These are phyloP conservation scores for Hippoglossus stenolepis DNA, from an alignment of 2,113 vertebrate species.

Conservation along the genomic window DNA sequence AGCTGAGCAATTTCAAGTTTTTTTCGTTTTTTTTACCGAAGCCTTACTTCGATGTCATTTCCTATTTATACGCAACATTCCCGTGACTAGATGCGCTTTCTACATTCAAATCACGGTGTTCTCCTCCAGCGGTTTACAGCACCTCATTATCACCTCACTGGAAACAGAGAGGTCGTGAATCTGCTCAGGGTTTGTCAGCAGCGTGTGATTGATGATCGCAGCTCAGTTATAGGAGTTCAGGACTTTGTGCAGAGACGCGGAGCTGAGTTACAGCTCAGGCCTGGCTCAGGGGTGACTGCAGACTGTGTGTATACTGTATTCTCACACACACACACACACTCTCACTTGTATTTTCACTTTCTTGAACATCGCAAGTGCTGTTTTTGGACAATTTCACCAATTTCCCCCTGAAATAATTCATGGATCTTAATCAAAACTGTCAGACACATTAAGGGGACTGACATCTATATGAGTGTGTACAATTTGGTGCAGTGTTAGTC, in stretches of 20 bases:
- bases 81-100: background rate
- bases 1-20: too few relatives aligned
- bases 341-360: too few relatives aligned
- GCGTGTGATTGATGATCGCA: constrained; percentile 9
- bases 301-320: background rate
- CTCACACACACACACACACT: background rate
- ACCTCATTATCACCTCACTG: constrained; percentile 11
- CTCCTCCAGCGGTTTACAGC: background rate
- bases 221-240: background rate
- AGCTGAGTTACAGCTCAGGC: background rate
- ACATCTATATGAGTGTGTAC: too few relatives aligned
- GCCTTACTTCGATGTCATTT: too few relatives aligned
- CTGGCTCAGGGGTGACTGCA: constrained; percentile 19
- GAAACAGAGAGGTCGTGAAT: constrained; percentile 21
- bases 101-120: background rate
- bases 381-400: too few relatives aligned
- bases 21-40: too few relatives aligned
- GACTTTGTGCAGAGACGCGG: background rate
- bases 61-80: background rate
- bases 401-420: too few relatives aligned
- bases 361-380: too few relatives aligned
- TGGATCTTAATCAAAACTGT: too few relatives aligned
- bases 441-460: too few relatives aligned
- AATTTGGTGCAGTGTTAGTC: too few relatives aligned
- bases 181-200: constrained; percentile 2